A percentile compares a stretch with the other conserved stretches of the same genome.
Evolutionary conservation across 2,888 invertebrate genomes (phyloP).

Genomic region (Penaeus monodon): DNA sequence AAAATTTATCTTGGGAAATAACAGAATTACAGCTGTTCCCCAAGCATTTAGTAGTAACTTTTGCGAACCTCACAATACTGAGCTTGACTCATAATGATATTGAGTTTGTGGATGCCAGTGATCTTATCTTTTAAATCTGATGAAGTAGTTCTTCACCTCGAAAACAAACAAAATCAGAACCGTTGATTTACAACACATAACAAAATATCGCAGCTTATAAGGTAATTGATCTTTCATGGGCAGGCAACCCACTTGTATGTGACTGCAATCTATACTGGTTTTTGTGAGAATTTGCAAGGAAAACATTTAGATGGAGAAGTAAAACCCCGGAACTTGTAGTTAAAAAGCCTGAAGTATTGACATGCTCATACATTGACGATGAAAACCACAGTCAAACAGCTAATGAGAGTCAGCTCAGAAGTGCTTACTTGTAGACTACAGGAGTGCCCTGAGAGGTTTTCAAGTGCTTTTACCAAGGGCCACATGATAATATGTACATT

Average conservation of each 20-base stretch:
- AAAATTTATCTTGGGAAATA: conserved; percentile 25
- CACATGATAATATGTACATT: conserved; percentile 28
- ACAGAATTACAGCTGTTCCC: conserved; percentile 13
- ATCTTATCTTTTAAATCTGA: background rate
- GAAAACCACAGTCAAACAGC: background rate
- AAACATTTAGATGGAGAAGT: background rate
- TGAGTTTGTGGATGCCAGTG: background rate
- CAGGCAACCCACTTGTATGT: conserved; percentile 39
- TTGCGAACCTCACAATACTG: background rate
- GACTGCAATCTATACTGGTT: conserved; percentile 35
- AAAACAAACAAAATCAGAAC: conserved; percentile 29
- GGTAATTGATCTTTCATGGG: conserved; percentile 20
- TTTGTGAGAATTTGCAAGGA: conserved; percentile 31
- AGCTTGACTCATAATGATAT: conserved; percentile 27
- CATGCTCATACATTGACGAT: conserved; percentile 1
- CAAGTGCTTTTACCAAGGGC: background rate
- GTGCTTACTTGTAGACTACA: conserved; percentile 12
- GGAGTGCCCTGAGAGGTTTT: conserved; percentile 8
- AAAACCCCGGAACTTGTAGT: background rate
- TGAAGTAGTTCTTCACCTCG: conserved; percentile 4
- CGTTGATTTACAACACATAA: background rate
- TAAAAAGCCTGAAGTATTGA: conserved; percentile 18
- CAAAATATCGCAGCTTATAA: background rate
- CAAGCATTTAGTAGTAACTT: background rate
- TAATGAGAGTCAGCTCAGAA: conserved; percentile 2